A percentile compares a stretch with the other conserved stretches of the same genome.
Conservation (phyloP, 2,113 vertebrate genomes). For the Fulica atra region DNA sequence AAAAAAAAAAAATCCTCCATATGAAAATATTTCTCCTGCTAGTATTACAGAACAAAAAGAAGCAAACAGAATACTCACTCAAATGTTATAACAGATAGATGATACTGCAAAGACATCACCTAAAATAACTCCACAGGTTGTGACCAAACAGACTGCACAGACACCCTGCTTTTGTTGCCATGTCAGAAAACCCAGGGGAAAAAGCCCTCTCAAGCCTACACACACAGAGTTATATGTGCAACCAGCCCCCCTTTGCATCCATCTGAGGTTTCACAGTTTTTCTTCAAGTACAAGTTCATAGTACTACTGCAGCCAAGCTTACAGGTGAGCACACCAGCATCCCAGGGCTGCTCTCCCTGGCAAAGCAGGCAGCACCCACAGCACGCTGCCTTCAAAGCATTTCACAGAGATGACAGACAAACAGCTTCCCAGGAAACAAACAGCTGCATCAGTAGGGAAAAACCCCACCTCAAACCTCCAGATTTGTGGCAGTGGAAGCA, state of each 20-base stretch:
- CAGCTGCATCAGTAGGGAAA: not conserved
- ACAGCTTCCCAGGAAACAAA: too few relatives aligned
- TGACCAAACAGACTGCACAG: not conserved
- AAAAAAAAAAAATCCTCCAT: not conserved
- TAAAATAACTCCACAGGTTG: conserved; percentile 55
- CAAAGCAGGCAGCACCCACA: not conserved
- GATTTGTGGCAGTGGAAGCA: not conserved
- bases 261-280: conserved; percentile 28
- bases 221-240: not conserved
- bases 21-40: not conserved
- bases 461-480: not conserved
- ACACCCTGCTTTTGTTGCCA: not conserved
- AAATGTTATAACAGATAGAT: not conserved
- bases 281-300: conserved; percentile 1
- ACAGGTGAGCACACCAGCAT: not conserved
- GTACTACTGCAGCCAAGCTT: not conserved
- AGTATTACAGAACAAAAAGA: not conserved
- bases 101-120: not conserved
- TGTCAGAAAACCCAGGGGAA: not conserved
- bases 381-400: not conserved
- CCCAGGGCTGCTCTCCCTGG: not conserved
- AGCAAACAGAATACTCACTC: not conserved
- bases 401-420: too few relatives aligned
- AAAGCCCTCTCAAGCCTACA: not conserved
- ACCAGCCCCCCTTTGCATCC: not conserved